Conservation (phyloP, 2,797 vertebrate genomes). For the Cyprinella venusta region DNA sequence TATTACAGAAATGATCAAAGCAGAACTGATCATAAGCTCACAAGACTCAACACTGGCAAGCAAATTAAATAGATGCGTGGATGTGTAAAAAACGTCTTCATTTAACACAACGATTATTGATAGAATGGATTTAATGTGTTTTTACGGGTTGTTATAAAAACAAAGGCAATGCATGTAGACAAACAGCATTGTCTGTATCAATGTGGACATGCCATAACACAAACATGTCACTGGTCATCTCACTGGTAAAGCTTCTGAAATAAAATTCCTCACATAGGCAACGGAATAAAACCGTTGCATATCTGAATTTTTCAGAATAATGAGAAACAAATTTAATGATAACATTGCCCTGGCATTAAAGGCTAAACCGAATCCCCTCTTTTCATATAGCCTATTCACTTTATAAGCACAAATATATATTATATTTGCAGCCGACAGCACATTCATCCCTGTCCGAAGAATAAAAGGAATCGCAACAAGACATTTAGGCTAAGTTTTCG, state of each 20-base stretch:
- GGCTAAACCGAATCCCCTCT: not conserved
- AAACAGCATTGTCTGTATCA: conserved; percentile 17
- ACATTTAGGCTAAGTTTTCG: conserved; percentile 34
- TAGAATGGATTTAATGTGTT: not conserved
- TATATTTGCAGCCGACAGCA: not conserved
- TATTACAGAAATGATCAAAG: not conserved
- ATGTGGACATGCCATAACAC: conserved; percentile 29
- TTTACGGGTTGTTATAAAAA: not conserved
- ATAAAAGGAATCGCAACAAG: conserved; percentile 9
- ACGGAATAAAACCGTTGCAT: not conserved
- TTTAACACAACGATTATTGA: not conserved
- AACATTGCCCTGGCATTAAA: not conserved
- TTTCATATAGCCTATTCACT: not conserved
- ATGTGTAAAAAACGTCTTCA: not conserved
- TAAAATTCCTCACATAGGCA: not conserved
- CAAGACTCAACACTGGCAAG: not conserved
- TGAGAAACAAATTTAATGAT: not conserved
- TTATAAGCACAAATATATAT: not conserved
- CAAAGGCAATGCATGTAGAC: conserved; percentile 14
- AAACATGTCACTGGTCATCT: conserved; percentile 29
- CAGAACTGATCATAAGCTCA: not conserved
- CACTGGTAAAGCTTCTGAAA: not conserved
- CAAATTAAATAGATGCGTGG: not conserved
- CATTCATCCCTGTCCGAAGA: not conserved
- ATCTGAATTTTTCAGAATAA: not conserved